Percentiles rank a stretch among this genome's conserved stretches.
phyloP scores from a whole-genome alignment of 1,140 invertebrate genomes.

The Macrocentrus cingulum region DNA sequence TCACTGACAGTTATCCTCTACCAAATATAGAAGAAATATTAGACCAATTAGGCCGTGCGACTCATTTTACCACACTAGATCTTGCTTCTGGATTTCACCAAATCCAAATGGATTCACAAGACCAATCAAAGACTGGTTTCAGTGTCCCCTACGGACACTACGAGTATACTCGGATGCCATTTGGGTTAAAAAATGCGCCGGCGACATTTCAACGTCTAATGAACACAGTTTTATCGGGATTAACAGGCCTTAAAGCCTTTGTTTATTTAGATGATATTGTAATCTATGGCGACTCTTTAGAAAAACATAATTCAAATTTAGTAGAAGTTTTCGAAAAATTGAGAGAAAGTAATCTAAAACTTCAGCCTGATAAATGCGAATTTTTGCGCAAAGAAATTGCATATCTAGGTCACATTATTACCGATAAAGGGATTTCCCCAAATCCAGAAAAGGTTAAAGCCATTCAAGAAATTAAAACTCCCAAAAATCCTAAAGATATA shows the following conservation, averaged over 20 bases:
- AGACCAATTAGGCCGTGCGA: conserved; percentile 40
- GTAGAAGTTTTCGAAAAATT: conserved; percentile 27
- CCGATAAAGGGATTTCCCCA: conserved; percentile 38
- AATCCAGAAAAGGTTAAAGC: conserved; percentile 49
- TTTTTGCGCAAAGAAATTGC: conserved; percentile 48
- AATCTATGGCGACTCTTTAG: conserved; percentile 12
- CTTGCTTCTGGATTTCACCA: conserved; percentile 53
- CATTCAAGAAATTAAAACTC: conserved; percentile 43
- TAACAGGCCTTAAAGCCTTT: conserved; percentile 18
- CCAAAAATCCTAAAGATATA: conserved; percentile 35
- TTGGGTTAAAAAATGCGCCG: conserved; percentile 16
- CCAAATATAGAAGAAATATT: conserved; percentile 55
- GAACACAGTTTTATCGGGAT: conserved; percentile 24
- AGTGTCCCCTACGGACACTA: conserved; percentile 42
- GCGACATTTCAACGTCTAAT: conserved; percentile 28
- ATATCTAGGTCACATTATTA: conserved; percentile 55
- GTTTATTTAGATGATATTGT: conserved; percentile 10
- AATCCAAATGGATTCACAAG: conserved; percentile 43
- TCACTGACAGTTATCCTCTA: conserved; percentile 53
- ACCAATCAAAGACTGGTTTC: conserved; percentile 54
- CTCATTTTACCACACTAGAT: conserved; percentile 40
- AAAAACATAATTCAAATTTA: conserved; percentile 27
- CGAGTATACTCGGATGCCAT: conserved; percentile 51
- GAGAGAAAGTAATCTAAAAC: conserved; percentile 26
- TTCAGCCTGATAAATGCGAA: conserved; percentile 49